These are phyloP conservation scores for Eupithecia tripunctaria DNA, from an alignment of 2,888 invertebrate species.

Conservation along the genomic window DNA sequence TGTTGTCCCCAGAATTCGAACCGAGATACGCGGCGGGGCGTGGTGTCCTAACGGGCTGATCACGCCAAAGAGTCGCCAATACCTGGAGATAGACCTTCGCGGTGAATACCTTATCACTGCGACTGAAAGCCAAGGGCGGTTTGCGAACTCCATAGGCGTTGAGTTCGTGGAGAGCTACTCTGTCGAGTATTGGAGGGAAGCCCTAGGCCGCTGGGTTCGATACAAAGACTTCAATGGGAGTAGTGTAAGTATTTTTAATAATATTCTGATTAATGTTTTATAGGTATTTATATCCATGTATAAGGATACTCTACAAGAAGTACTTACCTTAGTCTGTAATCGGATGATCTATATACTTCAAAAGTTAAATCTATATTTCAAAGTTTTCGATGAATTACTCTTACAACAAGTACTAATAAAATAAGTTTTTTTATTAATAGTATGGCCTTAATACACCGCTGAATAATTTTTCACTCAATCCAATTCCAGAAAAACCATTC, in stretches of 20 bases:
- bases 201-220: constrained; percentile 89
- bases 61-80: constrained; percentile 90
- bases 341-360: background rate
- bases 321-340: background rate
- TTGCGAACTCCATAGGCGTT: constrained; percentile 95
- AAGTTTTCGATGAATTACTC: background rate
- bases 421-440: constrained; percentile 1
- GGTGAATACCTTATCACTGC: constrained; percentile 91
- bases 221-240: constrained; percentile 92
- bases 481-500: constrained; percentile 31
- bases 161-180: constrained; percentile 94
- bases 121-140: constrained; percentile 95
- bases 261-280: background rate
- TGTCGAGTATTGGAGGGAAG: constrained; percentile 91
- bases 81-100: constrained; percentile 91
- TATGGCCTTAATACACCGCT: background rate
- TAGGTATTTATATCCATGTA: background rate
- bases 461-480: constrained; percentile 25
- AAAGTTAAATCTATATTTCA: background rate
- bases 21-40: constrained; percentile 94
- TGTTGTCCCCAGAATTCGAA: constrained; percentile 87
- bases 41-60: constrained; percentile 96
- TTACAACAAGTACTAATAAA: background rate
- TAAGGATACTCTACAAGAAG: too few species aligned
- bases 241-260: constrained; percentile 83